Evolutionary conservation across 2,797 vertebrate genomes (phyloP).

Genomic region (Rhincodon typus): DNA sequence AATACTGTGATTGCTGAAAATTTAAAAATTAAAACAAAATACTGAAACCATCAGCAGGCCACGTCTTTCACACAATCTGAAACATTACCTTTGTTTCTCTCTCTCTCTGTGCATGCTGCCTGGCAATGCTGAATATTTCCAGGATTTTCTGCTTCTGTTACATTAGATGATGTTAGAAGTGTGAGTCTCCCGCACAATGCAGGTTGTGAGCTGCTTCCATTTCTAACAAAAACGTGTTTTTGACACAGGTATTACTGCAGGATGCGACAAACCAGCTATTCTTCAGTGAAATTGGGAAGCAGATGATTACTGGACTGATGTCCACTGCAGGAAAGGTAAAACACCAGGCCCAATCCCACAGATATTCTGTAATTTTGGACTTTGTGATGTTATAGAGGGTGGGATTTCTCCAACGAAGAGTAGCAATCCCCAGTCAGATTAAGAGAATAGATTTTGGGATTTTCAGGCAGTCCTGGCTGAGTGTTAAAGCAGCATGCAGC

Average conservation of each 20-base stretch:
- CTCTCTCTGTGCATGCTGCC: not conserved
- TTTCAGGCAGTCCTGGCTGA: no score
- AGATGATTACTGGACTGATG: slow-evolving; percentile 90
- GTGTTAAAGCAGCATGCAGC: no score
- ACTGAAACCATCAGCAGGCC: no score
- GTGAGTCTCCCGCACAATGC: no score
- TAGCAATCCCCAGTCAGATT: no score
- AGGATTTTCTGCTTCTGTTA: not conserved
- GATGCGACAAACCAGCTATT: slow-evolving; percentile 80
- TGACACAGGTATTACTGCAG: slow-evolving; percentile 69
- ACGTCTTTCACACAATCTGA: not conserved
- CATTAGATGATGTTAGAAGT: not conserved
- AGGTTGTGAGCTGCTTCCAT: not conserved
- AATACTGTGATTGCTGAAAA: no score
- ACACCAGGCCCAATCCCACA: not conserved
- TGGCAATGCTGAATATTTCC: not conserved
- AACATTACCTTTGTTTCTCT: not conserved
- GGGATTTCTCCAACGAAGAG: no score
- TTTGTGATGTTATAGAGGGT: no score
- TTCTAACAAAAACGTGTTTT: not conserved
- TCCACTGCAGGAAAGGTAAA: slow-evolving; percentile 88
- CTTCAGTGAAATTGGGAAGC: slow-evolving; percentile 92
- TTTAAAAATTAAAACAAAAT: no score
- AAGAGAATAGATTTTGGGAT: no score
- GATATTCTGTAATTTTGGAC: not conserved